Evolutionary conservation across 1,140 invertebrate species (phyloP).

Genomic region (Micrasema longulum): DNA sequence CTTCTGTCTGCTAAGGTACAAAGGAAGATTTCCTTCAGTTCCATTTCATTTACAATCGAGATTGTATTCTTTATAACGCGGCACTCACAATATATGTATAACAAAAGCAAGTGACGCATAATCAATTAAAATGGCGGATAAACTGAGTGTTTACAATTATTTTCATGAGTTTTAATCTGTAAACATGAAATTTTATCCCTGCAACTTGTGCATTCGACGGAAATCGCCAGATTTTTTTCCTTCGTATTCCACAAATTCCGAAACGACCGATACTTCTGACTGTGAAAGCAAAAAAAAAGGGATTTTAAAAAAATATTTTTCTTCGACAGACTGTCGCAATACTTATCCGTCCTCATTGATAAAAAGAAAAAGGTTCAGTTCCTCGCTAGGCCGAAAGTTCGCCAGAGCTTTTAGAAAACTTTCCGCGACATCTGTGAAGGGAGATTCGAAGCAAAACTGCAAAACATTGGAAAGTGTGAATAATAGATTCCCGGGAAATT

Average conservation of each 20-base stretch:
- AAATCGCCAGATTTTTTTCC: conserved; percentile 62
- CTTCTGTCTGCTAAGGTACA: conserved; percentile 3
- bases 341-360: conserved; percentile 22
- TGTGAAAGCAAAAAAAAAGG: conserved; percentile 61
- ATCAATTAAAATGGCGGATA: no score
- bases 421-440: conserved; percentile 37
- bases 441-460: conserved; percentile 34
- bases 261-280: conserved; percentile 62
- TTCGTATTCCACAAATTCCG: conserved; percentile 63
- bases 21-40: conserved; percentile 7
- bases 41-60: conserved; percentile 13
- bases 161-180: no score
- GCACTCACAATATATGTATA: no score
- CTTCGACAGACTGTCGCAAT: conserved; percentile 3
- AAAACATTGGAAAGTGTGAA: not conserved
- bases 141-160: no score
- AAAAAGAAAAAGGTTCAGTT: conserved; percentile 37
- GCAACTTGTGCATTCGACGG: conserved; percentile 43
- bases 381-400: conserved; percentile 47
- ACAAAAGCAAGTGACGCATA: no score
- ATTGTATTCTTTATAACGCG: not conserved
- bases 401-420: conserved; percentile 49
- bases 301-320: conserved; percentile 20
- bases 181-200: conserved; percentile 48
- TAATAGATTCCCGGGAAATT: conserved; percentile 7